Evolutionary conservation across 2,797 vertebrate genomes (phyloP).

Genomic region (Artibeus lituratus): DNA sequence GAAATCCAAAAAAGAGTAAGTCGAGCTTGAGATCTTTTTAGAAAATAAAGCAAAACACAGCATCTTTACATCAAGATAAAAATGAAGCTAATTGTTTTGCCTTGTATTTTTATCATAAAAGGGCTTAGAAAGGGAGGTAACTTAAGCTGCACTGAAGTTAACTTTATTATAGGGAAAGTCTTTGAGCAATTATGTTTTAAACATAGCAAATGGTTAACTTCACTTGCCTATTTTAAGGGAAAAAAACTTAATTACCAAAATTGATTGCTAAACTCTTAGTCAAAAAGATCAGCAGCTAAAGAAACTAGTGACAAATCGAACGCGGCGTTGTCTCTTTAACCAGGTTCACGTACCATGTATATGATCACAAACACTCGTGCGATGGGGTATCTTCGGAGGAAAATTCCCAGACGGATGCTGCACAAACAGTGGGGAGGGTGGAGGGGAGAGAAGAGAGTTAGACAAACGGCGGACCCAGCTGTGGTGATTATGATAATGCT

Average conservation of each 20-base stretch:
- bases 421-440: not conserved
- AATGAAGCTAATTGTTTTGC: not conserved
- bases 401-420: conserved; percentile 97
- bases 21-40: not conserved
- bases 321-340: not conserved
- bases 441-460: not conserved
- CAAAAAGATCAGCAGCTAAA: not conserved
- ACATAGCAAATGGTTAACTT: not conserved
- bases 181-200: not conserved
- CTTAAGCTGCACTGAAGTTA: not conserved
- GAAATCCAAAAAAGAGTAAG: not conserved
- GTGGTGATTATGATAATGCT: not conserved
- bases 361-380: conserved; percentile 96
- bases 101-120: not conserved
- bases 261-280: not conserved
- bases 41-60: conserved; percentile 33
- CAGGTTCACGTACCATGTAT: conserved; percentile 92
- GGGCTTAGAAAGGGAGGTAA: conserved; percentile 10
- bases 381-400: conserved; percentile 94
- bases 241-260: not conserved
- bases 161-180: not conserved
- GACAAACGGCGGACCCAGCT: not conserved
- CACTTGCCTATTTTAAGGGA: not conserved
- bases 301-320: conserved; percentile 38
- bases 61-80: conserved; percentile 11